Base-by-base conservation (phyloP, 2,888 invertebrate species). In the Standfussiana lucernea region DNA sequence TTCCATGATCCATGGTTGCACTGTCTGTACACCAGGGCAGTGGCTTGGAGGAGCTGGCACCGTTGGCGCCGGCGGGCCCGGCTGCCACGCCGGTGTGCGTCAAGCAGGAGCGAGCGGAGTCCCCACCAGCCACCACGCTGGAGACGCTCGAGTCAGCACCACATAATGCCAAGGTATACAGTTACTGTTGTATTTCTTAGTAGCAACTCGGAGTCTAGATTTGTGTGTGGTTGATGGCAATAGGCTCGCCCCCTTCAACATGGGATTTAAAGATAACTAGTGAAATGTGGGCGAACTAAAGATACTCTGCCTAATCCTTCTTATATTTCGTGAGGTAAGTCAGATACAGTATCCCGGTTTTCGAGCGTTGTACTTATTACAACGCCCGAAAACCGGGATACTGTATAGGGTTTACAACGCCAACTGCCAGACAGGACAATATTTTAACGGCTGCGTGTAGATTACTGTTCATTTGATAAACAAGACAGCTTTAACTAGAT, bases 91-190 rank as follows among this genome's bases (percentile, higher is more conserved):
- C 95, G 1, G 96, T 95, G 59, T 91, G 92, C 80, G 94, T 94
- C 73, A 95, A 94, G 84, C 93, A 92, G 80, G 94, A 94, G 83
- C 92, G 94, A 2, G 91, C 90, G 0, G 90, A 91, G 7, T 87
- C 91, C 5, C 89, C 90, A 21, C 90, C 93, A 69, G 85, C 94
- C 92, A 96, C 97, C 86, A 97, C 97, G 90, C 97, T 98, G 87
- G 98, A 98, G 94, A 98, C 98, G 64, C 96, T 98, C 75, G 97
- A 98, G 91, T 97, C 98, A 62, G 97, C 94, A 2, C 88, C 92
- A 0, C 89, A 92, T 74, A 84, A 80, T 70, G 86, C 88, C 66
- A 90, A 89, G 65, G 84, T 88, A 83, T 37, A 37, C 42, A 7
- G 37, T 32, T 72, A 53, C 40, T 21, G 32, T 15, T 15, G n/a